Base-by-base conservation (phyloP, 2,797 vertebrate species). In the Odontamblyopus lacepedii region DNA sequence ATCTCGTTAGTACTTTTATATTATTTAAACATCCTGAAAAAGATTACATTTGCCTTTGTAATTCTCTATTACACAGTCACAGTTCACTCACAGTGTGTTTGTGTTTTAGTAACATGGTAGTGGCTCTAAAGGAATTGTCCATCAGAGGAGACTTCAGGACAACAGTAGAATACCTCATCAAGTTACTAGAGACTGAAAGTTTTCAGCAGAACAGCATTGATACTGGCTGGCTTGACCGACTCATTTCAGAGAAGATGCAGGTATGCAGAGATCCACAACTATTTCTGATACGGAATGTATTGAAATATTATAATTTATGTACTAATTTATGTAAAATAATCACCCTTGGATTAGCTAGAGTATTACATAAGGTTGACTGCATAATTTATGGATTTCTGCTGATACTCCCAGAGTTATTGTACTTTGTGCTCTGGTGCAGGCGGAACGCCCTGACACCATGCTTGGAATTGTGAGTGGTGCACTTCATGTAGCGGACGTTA, bases 231-330 rank as follows among this genome's bases (percentile, higher is more conserved):
- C 82, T 99, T 88, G 98, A 99, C 83, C 93, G 97, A 69, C 95
- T 99, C 2, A 99, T 99, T 78, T 94, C 98, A 0, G 98, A 99
- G 91, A 99, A 99, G 95, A 98, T 99, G 86, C 98, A 99, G 97
- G 97, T 99, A 84, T 19, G 73, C 29, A 50, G 30, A 62, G 11
- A 38, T 78, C 32, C 77, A 23, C 6, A 30, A 16, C 2, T 59
- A 27, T 59, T 2, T 57, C 7, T 19, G 51, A 53, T 53, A 48
- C 44, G 16, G 44, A 48, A 48, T 48, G 13, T 5, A 15, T 15
- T 48, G 13, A 48, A 15, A 13, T 48, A 48, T 48, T 48, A 48
- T 15, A 4, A 48, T 48, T 13, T 15, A 48, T 44, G 15, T 48
- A 13, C 13, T 15, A 48, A 48, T 48, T 13, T 15, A 48, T 48